Base-by-base conservation (phyloP, 2,888 invertebrate species). In the Tipula lateralis region DNA sequence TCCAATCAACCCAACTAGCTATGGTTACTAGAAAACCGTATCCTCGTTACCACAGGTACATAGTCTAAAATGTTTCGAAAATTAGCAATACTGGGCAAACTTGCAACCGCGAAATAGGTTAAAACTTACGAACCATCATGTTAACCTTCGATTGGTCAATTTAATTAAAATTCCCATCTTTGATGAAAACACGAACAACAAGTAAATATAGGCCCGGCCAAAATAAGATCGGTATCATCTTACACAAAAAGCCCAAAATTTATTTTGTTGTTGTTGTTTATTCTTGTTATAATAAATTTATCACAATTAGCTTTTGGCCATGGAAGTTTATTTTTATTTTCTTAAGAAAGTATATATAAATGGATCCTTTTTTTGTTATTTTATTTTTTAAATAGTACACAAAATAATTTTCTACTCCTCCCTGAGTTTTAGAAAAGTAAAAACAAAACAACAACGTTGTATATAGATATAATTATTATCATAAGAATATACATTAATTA, bases 221-320 rank as follows among this genome's bases (percentile, higher is more conserved):
- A 24, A 66, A 66, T 9, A 24, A 12, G 66, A 19, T 16, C 19
- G 16, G 44, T 16, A 50, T 50, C 16, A 12, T 50, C 44, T 50
- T 50, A 16, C 24, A 66, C 66, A 66, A 66, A 66, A 66, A 16
- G 44, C 44, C 44, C 16, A 50, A 66, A 32, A 24, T 66, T 66
- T 66, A 66, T 66, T 66, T 66, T 2, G 66, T 66, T 66, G 16
- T 16, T 50, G 44, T 44, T 44, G 44, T 44, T 44, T 3, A 2
- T 66, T 66, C 12, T 13, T 66, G 24, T 66, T 66, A 66, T 66
- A 66, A 24, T 12, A 66, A 66, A 24, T 66, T 66, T 66, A 66
- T 66, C 66, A 66, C 66, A 66, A 66, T 66, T 66, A 66, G 66
- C 66, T 66, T 66, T 66, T 66, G 66, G 66, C 66, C 66, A 66